A percentile compares a stretch with the other conserved stretches of the same genome.
Evolutionary conservation across 2,797 vertebrate genomes (phyloP).

Genomic region (Eurystomus glaucurus): DNA sequence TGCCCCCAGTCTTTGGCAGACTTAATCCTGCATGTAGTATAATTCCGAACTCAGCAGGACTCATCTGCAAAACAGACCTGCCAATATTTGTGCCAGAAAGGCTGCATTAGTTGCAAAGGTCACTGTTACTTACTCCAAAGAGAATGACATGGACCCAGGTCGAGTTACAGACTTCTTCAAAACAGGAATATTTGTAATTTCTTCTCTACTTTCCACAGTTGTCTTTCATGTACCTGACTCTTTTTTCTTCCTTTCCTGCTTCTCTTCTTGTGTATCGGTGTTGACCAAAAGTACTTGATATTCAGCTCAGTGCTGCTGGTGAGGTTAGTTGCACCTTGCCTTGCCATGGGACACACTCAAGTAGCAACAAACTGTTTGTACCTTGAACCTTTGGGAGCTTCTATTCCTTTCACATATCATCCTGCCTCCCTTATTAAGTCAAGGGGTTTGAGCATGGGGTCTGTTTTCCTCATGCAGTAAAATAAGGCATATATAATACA

Average conservation of each 20-base stretch:
- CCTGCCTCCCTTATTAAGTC: background rate
- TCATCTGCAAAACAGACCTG: background rate
- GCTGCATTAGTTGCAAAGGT: background rate
- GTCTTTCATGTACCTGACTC: background rate
- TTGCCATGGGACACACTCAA: background rate
- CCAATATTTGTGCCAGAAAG: background rate
- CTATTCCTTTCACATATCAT: background rate
- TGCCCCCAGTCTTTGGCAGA: background rate
- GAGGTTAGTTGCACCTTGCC: background rate
- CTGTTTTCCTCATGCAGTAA: background rate
- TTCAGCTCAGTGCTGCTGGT: background rate
- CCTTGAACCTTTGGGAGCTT: background rate
- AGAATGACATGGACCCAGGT: background rate
- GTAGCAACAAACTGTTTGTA: background rate
- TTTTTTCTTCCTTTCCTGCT: background rate
- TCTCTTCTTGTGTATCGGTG: background rate
- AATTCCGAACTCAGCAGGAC: background rate
- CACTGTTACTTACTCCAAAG: background rate
- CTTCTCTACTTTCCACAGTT: background rate
- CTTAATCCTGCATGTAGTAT: accelerated
- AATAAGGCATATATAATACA: background rate
- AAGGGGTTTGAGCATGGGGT: background rate
- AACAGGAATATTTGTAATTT: background rate
- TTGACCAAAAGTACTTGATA: background rate
- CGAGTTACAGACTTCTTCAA: background rate